These are phyloP conservation scores for Chinchilla lanigera DNA, from an alignment of 2,113 vertebrate species.

Conservation along the genomic window DNA sequence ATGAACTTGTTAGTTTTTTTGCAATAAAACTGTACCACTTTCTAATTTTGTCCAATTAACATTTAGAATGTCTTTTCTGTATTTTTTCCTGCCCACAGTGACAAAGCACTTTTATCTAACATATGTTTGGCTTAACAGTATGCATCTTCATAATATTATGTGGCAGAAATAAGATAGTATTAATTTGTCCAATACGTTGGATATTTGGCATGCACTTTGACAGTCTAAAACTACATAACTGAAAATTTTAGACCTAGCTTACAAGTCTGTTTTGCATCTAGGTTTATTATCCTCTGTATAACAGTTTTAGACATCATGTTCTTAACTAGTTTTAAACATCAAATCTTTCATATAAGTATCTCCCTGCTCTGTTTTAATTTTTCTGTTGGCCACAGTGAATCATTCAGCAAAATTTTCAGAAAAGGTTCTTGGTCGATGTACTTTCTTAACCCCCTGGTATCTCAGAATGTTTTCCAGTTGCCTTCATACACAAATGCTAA, in stretches of 20 bases:
- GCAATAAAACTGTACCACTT: neutral
- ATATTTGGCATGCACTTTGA: neutral
- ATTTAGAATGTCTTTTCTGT: neutral
- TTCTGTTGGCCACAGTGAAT: neutral
- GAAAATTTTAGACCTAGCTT: neutral
- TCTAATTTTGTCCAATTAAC: neutral
- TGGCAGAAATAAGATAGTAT: neutral
- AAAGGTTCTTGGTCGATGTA: neutral
- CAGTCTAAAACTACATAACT: neutral
- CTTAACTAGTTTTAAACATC: neutral
- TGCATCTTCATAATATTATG: neutral
- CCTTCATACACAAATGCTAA: neutral
- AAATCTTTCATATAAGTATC: neutral
- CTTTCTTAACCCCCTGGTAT: neutral
- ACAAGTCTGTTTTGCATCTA: neutral
- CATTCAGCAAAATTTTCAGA: neutral
- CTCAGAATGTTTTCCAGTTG: neutral
- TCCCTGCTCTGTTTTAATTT: neutral
- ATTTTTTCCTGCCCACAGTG: neutral
- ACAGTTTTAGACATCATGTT: neutral
- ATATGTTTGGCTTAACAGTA: neutral
- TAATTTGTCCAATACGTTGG: neutral
- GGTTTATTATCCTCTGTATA: neutral
- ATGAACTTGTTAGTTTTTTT: neutral
- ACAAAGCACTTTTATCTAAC: neutral